Base-by-base conservation (phyloP, 2,113 vertebrate genomes). In the Sturnira hondurensis region DNA sequence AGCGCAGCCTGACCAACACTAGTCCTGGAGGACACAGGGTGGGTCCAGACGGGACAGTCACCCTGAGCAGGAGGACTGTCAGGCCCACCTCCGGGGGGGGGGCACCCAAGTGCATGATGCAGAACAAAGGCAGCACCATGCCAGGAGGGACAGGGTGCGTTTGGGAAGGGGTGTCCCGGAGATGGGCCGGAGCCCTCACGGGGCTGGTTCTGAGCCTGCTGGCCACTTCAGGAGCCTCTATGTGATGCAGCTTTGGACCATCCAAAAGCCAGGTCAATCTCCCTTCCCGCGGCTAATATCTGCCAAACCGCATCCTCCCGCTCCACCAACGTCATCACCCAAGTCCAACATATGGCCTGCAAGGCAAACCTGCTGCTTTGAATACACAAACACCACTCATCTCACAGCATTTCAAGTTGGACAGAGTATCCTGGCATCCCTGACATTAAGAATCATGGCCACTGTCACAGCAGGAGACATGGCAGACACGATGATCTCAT, bases 301-400 rank as follows among this genome's bases (percentile, higher is more conserved):
- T 33, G 24, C 24, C 43, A 4, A 45, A 33, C 17, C 58, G n/a
- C 54, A 4, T 15, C 36, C 83, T 22, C 24, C 41, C 11, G 4
- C 33, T 12, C 36, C 4, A 3, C 52, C 8, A 22, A 33, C 81
- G 36, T 26, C 0, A 15, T 7, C 10, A 33, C 63, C 45, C 7
- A 26, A n/a, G 22, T 7, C 70, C 15, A n/a, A 24, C 0, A 0
- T 7, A 0, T 10, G n/a, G 19, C 56, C 22, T 41, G 47, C 5
- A 14, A 61, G 63, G 15, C 6, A 15, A 38, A 15, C 31, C 47
- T 41, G 71, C 71, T 17, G 20, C 38, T 58, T 71, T 45, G 26
- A n/a, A 41, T 33, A 41, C 54, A 45, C 12, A 26, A 67, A 38
- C 47, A 5, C 17, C 38, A 5, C 8, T 3, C 43, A 16, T 68